Percentiles rank a stretch among this genome's conserved stretches.
Evolutionary conservation across 2,888 invertebrate species (phyloP).

Genomic region (Perithous albicinctus): DNA sequence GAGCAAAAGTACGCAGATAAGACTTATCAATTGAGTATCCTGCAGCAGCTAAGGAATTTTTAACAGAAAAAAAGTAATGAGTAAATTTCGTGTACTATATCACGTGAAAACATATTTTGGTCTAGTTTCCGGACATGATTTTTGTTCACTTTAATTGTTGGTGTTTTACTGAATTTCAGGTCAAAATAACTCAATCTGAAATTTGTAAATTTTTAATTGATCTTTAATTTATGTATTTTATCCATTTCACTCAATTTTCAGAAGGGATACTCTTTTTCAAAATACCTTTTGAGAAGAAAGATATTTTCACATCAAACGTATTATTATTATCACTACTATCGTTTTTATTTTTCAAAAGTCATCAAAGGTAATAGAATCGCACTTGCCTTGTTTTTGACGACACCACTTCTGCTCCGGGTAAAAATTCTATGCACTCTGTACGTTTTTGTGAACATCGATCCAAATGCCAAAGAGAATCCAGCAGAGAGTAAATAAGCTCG

Average conservation of each 20-base stretch:
- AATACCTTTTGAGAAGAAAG: no score
- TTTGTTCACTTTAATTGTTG: no score
- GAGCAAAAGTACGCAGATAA: constrained; percentile 92
- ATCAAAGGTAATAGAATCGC: neutral
- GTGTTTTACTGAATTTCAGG: no score
- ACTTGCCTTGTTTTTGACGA: constrained; percentile 92
- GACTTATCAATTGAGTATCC: constrained; percentile 94
- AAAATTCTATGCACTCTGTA: constrained; percentile 97
- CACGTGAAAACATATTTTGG: no score
- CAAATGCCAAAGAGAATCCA: constrained; percentile 96
- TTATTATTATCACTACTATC: neutral
- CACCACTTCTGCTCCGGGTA: constrained; percentile 92
- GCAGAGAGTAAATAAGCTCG: constrained; percentile 95
- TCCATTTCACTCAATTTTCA: no score
- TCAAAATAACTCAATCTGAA: no score
- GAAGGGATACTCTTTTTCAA: no score
- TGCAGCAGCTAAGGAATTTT: constrained; percentile 88
- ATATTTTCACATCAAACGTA: no score
- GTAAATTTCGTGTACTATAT: no score
- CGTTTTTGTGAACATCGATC: constrained; percentile 98
- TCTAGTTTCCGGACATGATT: no score
- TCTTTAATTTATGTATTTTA: no score
- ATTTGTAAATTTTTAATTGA: no score
- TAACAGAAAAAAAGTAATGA: neutral
- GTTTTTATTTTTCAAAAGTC: neutral